Percentiles rank a stretch among this genome's conserved stretches.
Evolutionary conservation across 1,140 invertebrate genomes (phyloP).

Genomic region (Stenopsyche tienmushanensis): DNA sequence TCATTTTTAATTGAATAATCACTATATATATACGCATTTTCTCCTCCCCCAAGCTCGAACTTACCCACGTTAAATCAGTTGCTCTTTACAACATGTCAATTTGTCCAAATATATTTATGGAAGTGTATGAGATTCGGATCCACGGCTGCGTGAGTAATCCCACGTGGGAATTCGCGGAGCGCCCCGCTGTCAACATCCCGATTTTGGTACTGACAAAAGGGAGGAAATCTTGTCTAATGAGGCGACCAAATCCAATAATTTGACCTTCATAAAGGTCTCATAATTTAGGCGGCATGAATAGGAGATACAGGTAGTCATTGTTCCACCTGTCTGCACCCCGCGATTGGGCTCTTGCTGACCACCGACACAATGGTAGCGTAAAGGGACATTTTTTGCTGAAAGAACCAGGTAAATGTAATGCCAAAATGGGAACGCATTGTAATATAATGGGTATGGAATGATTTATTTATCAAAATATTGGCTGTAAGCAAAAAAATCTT

Average conservation of each 20-base stretch:
- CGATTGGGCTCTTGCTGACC: background rate
- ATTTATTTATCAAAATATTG: no score
- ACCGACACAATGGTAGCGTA: background rate
- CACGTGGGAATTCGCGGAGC: conserved; percentile 28
- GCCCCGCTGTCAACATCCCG: conserved; percentile 9
- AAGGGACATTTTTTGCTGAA: conserved; percentile 1
- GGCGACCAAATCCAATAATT: conserved; percentile 39
- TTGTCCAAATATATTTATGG: no score
- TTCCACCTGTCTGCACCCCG: conserved; percentile 32
- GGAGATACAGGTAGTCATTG: conserved; percentile 12
- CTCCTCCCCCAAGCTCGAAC: no score
- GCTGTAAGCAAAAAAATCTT: no score
- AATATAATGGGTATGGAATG: no score
- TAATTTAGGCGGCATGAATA: background rate
- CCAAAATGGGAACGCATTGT: background rate
- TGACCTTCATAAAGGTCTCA: conserved; percentile 14
- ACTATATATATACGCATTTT: no score
- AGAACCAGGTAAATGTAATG: conserved; percentile 2
- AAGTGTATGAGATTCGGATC: conserved; percentile 5
- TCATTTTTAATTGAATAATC: no score
- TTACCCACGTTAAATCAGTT: no score
- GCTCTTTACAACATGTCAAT: no score
- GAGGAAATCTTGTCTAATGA: conserved; percentile 35
- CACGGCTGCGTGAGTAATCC: conserved; percentile 29
- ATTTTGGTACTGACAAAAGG: conserved; percentile 8